Percentiles rank a stretch among this genome's conserved stretches.
These are phyloP conservation scores for Mylabris phalerata DNA, from an alignment of 1,140 invertebrate genomes.

Conservation along the genomic window DNA sequence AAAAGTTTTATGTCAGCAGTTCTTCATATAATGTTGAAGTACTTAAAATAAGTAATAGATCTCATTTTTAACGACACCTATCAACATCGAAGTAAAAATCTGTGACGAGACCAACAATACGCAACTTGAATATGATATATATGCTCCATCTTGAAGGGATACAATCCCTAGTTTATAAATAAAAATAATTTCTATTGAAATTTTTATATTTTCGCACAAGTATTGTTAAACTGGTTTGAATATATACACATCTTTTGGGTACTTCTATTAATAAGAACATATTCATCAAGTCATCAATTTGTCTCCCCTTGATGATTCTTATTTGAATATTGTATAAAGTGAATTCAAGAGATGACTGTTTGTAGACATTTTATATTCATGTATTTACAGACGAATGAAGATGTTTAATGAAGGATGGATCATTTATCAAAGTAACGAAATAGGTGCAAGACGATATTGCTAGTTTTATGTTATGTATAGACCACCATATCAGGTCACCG, in stretches of 20 bases:
- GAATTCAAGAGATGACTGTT: constrained; percentile 17
- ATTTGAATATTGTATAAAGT: constrained; percentile 21
- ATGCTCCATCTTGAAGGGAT: constrained; percentile 1
- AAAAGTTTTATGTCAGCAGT: constrained; percentile 15
- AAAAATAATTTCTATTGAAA: constrained; percentile 15
- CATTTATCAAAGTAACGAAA: constrained; percentile 23
- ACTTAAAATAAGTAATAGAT: constrained; percentile 27
- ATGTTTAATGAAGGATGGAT: constrained; percentile 25
- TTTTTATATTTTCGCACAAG: constrained; percentile 14
- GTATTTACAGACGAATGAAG: constrained; percentile 22
- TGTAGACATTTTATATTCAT: constrained; percentile 17
- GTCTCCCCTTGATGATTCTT: not conserved
- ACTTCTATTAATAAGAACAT: constrained; percentile 9
- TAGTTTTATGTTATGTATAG: constrained; percentile 2
- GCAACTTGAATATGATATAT: constrained; percentile 21
- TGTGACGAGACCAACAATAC: constrained; percentile 27
- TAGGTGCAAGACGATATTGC: constrained; percentile 16
- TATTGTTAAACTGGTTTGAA: not conserved
- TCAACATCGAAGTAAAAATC: constrained; percentile 24
- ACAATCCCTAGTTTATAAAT: not conserved
- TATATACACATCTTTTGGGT: not conserved
- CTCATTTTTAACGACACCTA: constrained; percentile 30
- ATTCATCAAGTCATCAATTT: not conserved
- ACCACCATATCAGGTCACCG: constrained; percentile 3
- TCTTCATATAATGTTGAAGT: constrained; percentile 11